These are phyloP conservation scores for Spisula solida DNA, from an alignment of 2,888 invertebrate species.

Conservation along the genomic window DNA sequence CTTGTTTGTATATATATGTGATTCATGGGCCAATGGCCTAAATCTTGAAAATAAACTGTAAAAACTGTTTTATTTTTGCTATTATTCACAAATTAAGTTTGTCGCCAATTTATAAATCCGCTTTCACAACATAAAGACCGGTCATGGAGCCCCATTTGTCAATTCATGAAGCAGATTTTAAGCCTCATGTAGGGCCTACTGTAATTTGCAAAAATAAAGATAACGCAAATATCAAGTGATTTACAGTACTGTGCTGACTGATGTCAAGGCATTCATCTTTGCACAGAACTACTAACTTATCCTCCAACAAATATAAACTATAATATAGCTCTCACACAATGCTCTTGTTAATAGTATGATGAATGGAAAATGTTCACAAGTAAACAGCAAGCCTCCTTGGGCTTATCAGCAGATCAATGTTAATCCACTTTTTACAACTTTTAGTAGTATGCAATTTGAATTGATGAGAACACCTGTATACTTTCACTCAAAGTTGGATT, in stretches of 20 bases:
- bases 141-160: no score
- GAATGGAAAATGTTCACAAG: conserved; percentile 15
- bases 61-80: no score
- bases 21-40: no score
- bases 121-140: no score
- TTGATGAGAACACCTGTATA: conserved; percentile 8
- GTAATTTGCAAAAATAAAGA: no score
- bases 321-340: neutral
- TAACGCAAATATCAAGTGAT: no score
- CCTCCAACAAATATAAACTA: neutral
- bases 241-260: neutral
- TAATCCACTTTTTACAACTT: conserved; percentile 13
- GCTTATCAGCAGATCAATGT: conserved; percentile 26
- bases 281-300: neutral
- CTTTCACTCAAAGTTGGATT: conserved; percentile 11
- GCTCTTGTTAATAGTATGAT: neutral
- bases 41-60: no score
- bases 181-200: no score
- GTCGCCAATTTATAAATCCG: no score
- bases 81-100: no score
- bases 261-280: neutral
- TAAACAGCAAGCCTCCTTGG: conserved; percentile 27
- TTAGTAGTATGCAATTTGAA: conserved; percentile 9
- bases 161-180: no score
- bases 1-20: no score